Evolutionary conservation across 2,888 invertebrate species (phyloP).

Genomic region (Trypoxylon attenuatum): DNA sequence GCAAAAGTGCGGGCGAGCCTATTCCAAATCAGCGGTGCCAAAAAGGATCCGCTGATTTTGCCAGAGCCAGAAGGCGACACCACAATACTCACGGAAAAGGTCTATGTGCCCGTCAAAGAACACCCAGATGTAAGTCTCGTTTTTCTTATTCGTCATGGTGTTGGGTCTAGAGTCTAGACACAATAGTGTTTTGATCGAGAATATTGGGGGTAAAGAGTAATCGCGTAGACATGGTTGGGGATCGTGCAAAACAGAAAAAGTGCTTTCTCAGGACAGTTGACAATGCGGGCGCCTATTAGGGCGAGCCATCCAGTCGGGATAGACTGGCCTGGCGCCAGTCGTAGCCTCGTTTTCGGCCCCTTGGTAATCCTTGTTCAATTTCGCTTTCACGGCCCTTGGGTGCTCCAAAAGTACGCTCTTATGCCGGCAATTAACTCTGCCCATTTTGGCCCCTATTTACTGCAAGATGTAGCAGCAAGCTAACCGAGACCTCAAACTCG

Average conservation of each 20-base stretch:
- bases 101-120: constrained; percentile 99
- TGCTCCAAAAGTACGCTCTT: background rate
- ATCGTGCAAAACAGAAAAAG: too few species aligned
- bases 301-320: too few species aligned
- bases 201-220: too few species aligned
- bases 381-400: background rate
- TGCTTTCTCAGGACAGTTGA: background rate
- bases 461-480: background rate
- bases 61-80: constrained; percentile 94
- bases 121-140: constrained; percentile 97
- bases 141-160: too few species aligned
- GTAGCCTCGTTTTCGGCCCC: background rate
- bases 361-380: background rate
- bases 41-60: constrained; percentile 93
- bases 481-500: too few species aligned
- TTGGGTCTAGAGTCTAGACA: too few species aligned
- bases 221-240: too few species aligned
- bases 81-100: constrained; percentile 97
- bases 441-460: background rate
- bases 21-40: constrained; percentile 99
- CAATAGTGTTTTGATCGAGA: too few species aligned
- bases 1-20: constrained; percentile 97
- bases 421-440: background rate
- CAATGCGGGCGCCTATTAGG: background rate
- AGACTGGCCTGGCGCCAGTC: background rate